Percentiles rank a stretch among this genome's conserved stretches.
These are phyloP conservation scores for Lasiurus borealis DNA, from an alignment of 2,113 vertebrate species.

Conservation along the genomic window DNA sequence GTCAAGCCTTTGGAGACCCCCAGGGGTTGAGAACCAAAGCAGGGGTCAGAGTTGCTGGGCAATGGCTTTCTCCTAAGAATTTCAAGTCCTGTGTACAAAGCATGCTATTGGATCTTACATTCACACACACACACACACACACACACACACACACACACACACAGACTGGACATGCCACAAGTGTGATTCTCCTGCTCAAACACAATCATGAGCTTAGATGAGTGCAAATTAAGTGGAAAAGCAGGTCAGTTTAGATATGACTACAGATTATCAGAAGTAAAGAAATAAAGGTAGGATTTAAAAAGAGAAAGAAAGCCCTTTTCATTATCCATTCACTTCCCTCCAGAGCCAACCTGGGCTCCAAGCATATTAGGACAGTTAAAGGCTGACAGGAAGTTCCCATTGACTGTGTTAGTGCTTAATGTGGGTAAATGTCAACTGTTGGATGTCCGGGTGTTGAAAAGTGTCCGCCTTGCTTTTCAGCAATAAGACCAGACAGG, in stretches of 20 bases:
- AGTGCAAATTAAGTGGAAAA: not conserved
- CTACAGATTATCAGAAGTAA: not conserved
- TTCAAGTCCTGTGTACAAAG: not conserved
- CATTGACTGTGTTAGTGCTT: constrained; percentile 43
- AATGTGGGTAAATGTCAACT: constrained; percentile 50
- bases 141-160: not conserved
- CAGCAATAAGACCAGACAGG: constrained; percentile 34
- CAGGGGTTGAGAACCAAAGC: not conserved
- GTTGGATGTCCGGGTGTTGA: not conserved
- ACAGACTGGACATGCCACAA: not conserved
- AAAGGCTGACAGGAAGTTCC: constrained; percentile 48
- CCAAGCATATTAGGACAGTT: not conserved
- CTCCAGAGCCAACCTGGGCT: not conserved
- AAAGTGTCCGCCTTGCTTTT: constrained; percentile 44
- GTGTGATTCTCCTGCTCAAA: not conserved
- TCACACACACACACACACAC: not conserved
- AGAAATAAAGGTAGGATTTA: constrained; percentile 23
- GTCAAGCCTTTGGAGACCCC: constrained; percentile 20
- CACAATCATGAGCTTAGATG: not conserved
- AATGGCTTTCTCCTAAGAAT: not conserved
- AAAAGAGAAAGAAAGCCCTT: constrained; percentile 43
- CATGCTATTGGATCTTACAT: not conserved
- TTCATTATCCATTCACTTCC: not conserved
- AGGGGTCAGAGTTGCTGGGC: not conserved
- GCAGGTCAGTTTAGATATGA: not conserved